These are phyloP conservation scores for Trypoxylon attenuatum DNA, from an alignment of 2,888 invertebrate genomes.

Conservation along the genomic window DNA sequence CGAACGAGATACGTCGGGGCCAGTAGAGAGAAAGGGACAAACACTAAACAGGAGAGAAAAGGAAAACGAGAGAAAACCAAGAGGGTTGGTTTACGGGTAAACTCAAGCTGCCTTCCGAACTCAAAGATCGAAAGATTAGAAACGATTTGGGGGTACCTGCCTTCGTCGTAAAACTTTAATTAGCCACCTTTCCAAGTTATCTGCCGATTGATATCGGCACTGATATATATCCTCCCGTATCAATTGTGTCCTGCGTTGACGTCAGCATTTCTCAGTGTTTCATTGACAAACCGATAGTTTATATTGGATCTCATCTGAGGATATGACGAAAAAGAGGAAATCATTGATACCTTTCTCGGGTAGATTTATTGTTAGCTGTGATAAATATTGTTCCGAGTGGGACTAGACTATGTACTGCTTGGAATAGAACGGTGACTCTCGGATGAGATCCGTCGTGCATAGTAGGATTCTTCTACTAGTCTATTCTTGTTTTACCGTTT, in stretches of 20 bases:
- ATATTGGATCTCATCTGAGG: too few species aligned
- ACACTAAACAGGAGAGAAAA: neutral
- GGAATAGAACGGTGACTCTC: too few species aligned
- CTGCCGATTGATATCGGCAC: conserved; percentile 25
- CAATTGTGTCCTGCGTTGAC: conserved; percentile 14
- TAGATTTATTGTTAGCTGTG: neutral
- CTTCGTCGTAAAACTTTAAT: conserved; percentile 46
- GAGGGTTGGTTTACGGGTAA: conserved; percentile 2
- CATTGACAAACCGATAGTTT: too few species aligned
- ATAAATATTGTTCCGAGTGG: neutral
- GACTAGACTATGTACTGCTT: too few species aligned
- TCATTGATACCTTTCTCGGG: too few species aligned
- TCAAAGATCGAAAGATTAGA: conserved; percentile 45
- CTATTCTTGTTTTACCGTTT: too few species aligned
- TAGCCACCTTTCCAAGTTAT: conserved; percentile 20
- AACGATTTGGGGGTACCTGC: conserved; percentile 34
- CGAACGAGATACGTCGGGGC: too few species aligned
- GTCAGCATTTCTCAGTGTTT: conserved; percentile 28
- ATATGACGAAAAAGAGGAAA: too few species aligned
- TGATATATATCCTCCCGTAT: conserved; percentile 15
- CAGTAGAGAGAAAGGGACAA: conserved; percentile 1
- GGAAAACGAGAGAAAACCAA: conserved; percentile 1
- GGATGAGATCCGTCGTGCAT: too few species aligned
- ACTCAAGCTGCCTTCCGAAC: neutral
- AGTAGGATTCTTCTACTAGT: too few species aligned